These are phyloP conservation scores for Entelurus aequoreus DNA, from an alignment of 2,113 vertebrate genomes.

Conservation along the genomic window DNA sequence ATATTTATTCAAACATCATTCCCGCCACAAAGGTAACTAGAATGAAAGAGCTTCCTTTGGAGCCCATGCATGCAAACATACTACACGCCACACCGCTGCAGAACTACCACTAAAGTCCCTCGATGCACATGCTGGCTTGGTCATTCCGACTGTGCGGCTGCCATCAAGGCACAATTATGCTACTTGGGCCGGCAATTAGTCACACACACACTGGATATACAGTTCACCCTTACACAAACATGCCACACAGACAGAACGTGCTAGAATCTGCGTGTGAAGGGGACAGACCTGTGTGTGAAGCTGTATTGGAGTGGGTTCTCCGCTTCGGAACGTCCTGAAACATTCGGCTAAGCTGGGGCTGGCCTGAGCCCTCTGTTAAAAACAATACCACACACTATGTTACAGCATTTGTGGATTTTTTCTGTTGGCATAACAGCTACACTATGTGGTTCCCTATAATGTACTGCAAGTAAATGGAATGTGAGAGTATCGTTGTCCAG, in stretches of 20 bases:
- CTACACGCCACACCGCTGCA: constrained; percentile 43
- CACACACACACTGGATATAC: constrained; percentile 49
- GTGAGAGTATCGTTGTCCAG: constrained; percentile 34
- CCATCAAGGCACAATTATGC: constrained; percentile 49
- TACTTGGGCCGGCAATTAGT: constrained; percentile 45
- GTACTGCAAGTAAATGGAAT: constrained; percentile 38
- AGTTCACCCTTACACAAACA: constrained; percentile 74
- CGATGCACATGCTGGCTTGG: constrained; percentile 60
- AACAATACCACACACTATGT: constrained; percentile 74
- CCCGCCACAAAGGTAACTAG: constrained; percentile 42
- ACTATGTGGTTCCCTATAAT: constrained; percentile 37
- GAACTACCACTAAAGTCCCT: constrained; percentile 56
- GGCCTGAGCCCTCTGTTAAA: constrained; percentile 99
- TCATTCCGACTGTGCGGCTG: constrained; percentile 44
- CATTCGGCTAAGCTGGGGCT: constrained; percentile 94
- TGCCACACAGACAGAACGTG: constrained; percentile 70
- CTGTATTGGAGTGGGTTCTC: constrained; percentile 94
- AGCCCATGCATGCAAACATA: constrained; percentile 60
- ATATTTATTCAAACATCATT: constrained; percentile 46
- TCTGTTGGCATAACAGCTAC: constrained; percentile 31
- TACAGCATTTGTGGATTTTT: constrained; percentile 60
- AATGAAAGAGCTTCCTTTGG: constrained; percentile 46
- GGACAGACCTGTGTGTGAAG: constrained; percentile 91
- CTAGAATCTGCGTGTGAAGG: constrained; percentile 75
- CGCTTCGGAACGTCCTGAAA: constrained; percentile 98